phyloP scores from a whole-genome alignment of 2,888 invertebrate genomes.

The Conus canariensis region DNA sequence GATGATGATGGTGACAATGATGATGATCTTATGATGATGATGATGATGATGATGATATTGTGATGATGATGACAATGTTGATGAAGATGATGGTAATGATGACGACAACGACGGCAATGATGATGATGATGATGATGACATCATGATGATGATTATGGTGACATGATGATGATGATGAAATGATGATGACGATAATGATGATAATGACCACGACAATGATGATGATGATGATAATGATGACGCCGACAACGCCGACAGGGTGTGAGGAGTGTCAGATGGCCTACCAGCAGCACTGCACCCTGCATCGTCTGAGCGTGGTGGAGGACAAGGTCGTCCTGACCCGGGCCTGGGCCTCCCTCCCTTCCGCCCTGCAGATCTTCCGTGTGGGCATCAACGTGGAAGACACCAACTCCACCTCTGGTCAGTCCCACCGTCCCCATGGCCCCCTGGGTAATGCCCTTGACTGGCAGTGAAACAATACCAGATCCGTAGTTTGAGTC shows the following conservation, averaged over 20 bases:
- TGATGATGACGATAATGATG: too few relatives aligned
- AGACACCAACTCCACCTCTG: conserved; percentile 42
- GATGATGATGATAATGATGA: neutral
- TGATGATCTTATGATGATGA: too few relatives aligned
- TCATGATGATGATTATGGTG: neutral
- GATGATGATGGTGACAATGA: too few relatives aligned
- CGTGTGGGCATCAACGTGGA: conserved; percentile 58
- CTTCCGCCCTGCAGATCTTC: conserved; percentile 79
- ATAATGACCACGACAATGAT: too few relatives aligned
- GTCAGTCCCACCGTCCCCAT: neutral
- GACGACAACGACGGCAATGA: too few relatives aligned
- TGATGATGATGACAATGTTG: too few relatives aligned
- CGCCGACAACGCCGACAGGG: conserved; percentile 60
- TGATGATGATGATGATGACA: neutral
- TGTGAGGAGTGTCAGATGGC: conserved; percentile 76
- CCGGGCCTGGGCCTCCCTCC: conserved; percentile 89
- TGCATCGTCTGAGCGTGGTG: conserved; percentile 64
- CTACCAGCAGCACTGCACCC: conserved; percentile 66
- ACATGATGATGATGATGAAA: too few relatives aligned
- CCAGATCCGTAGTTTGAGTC: too few relatives aligned
- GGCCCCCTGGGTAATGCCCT: too few relatives aligned
- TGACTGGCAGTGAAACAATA: too few relatives aligned
- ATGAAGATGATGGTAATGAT: too few relatives aligned
- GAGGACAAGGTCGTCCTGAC: conserved; percentile 84
- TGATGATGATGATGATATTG: neutral